These are phyloP conservation scores for Amphiura filiformis DNA, from an alignment of 35 echinoderm and acorn worm species.

Conservation along the genomic window DNA sequence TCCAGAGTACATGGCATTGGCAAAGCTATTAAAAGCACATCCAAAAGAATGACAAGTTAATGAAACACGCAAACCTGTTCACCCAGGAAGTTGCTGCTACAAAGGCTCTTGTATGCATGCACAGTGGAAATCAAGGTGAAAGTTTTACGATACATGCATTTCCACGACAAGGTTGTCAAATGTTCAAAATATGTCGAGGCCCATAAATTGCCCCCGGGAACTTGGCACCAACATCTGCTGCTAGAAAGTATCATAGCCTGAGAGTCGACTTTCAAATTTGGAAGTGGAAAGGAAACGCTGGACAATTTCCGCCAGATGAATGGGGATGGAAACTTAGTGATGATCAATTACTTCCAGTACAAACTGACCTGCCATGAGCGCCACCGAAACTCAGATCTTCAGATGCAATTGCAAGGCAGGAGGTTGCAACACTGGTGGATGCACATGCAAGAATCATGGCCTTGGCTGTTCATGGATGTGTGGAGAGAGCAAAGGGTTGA, in stretches of 20 bases:
- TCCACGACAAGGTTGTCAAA: too few species aligned
- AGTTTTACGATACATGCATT: neutral
- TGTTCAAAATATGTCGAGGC: too few species aligned
- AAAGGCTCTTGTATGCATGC: constrained; percentile 9
- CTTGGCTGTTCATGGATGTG: too few species aligned
- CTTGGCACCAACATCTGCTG: constrained; percentile 51
- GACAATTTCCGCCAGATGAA: constrained; percentile 23
- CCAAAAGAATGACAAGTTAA: neutral
- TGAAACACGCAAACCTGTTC: constrained; percentile 6
- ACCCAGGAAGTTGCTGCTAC: neutral
- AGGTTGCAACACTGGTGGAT: constrained; percentile 39
- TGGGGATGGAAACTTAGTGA: constrained; percentile 38
- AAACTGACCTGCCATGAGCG: constrained; percentile 20
- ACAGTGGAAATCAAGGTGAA: constrained; percentile 21
- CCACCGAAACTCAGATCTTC: constrained; percentile 14
- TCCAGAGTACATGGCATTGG: constrained; percentile 19
- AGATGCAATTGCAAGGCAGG: constrained; percentile 52
- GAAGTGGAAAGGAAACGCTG: constrained; percentile 30
- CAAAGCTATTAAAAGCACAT: neutral
- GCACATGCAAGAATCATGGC: constrained; percentile 10
- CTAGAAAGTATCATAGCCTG: constrained; percentile 54
- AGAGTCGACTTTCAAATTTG: constrained; percentile 21
- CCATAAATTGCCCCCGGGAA: neutral
- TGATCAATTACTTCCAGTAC: neutral
- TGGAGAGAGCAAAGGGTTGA: too few species aligned